These are phyloP conservation scores for Sebastes matsubarae DNA, from an alignment of 2,797 vertebrate genomes.

Conservation along the genomic window DNA sequence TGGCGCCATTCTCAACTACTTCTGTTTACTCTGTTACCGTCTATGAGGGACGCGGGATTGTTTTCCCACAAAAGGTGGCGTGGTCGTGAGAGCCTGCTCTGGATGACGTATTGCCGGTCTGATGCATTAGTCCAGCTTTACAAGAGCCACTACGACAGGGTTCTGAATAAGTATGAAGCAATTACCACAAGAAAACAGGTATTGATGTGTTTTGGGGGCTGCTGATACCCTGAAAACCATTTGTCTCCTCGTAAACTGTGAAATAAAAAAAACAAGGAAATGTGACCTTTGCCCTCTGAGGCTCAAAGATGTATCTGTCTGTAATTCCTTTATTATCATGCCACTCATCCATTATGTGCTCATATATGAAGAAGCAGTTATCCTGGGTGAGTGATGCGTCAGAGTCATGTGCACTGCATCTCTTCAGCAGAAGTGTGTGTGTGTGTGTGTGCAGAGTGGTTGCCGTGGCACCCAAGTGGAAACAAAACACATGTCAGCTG, in stretches of 20 bases:
- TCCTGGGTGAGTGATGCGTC: slow-evolving; percentile 15
- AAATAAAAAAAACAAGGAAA: slow-evolving; percentile 26
- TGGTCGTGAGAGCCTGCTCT: too few relatives aligned
- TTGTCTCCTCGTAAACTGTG: slow-evolving; percentile 38
- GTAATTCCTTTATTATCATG: slow-evolving; percentile 33
- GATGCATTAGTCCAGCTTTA: slow-evolving; percentile 50
- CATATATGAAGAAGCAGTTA: slow-evolving; percentile 16
- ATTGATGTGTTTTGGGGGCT: slow-evolving; percentile 10
- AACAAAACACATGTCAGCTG: slow-evolving; percentile 75
- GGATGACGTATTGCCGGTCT: too few relatives aligned
- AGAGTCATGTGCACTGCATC: slow-evolving; percentile 44
- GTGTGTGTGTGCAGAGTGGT: slow-evolving; percentile 29
- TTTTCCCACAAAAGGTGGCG: too few relatives aligned
- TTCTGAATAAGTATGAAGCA: slow-evolving; percentile 9
- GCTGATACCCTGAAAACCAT: slow-evolving; percentile 33
- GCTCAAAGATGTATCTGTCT: slow-evolving; percentile 31
- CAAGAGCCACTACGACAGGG: slow-evolving; percentile 3
- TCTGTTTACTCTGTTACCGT: too few relatives aligned
- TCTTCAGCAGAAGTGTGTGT: slow-evolving; percentile 26
- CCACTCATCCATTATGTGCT: slow-evolving; percentile 29
- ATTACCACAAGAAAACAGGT: not conserved
- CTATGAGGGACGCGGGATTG: too few relatives aligned
- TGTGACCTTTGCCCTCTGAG: slow-evolving; percentile 16
- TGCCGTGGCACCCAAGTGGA: slow-evolving; percentile 52
- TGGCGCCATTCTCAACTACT: too few relatives aligned